Percentiles rank a stretch among this genome's conserved stretches.
Conservation (phyloP, 1,140 invertebrate species). For the Bombus pyrosoma region DNA sequence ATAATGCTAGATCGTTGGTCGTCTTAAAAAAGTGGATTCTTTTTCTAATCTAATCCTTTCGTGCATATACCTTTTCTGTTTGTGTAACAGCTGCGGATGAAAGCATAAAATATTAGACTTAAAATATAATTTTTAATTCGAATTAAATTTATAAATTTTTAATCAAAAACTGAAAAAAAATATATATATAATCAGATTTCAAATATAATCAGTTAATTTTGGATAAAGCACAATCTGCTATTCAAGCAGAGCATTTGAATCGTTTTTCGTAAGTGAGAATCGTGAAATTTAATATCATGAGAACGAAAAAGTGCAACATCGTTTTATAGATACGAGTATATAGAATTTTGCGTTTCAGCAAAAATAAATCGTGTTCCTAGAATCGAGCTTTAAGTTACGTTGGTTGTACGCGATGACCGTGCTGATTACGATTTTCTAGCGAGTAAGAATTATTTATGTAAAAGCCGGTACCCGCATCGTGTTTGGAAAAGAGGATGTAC, state of each 20-base stretch:
- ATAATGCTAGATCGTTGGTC: not conserved
- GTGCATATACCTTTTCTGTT: not conserved
- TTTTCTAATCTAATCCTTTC: not conserved
- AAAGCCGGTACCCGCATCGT: conserved; percentile 22
- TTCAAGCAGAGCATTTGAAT: not conserved
- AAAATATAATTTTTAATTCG: not conserved
- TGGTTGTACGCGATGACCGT: not conserved
- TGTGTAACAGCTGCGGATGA: not conserved
- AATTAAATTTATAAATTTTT: not conserved
- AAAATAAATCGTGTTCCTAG: not conserved
- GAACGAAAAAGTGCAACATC: not conserved
- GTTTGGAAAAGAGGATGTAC: not conserved
- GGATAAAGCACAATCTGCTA: not conserved
- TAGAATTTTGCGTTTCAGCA: not conserved
- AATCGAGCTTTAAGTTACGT: not conserved
- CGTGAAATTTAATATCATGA: not conserved
- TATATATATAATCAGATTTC: too few relatives aligned
- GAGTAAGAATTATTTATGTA: conserved; percentile 6
- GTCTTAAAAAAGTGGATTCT: not conserved
- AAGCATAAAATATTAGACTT: not conserved
- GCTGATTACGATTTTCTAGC: conserved; percentile 16
- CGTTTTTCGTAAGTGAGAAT: not conserved
- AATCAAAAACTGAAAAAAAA: too few relatives aligned
- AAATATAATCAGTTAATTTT: not conserved
- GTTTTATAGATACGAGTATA: not conserved